Evolutionary conservation across 1,140 invertebrate genomes (phyloP), one percentile per base, ranked within the genome.

Genomic region (Lerema accius): DNA sequence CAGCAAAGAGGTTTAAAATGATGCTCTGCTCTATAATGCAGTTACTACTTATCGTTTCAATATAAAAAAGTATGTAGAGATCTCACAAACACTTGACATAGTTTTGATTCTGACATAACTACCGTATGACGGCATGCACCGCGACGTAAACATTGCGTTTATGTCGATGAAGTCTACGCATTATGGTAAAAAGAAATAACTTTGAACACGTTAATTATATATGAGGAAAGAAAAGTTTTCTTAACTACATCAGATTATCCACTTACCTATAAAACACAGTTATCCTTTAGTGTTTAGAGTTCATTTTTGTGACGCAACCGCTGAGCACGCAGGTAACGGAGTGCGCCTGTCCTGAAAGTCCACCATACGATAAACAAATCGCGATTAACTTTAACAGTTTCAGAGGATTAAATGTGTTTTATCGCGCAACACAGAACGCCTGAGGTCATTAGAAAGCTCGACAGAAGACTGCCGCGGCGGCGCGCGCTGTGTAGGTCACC

Each of bases 361-460:
- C 67, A 73, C 67, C 66, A 76, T 80, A 79, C 79, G 73, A 75
- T 64, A 76, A 75, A 81, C 69, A 75, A 76, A 81, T 78, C 69
- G 68, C 69, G 64, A 70, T 59, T 63, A 70, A 80, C 69, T 87
- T 80, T 75, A 76, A 69, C 65, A 69, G 58, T 78, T 78, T 68
- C 49, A 70, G 58, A 70, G 56, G 66, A 68, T 63, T 74, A 66
- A 71, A 73, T 79, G 63, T 69, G 72, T 72, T 71, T 76, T 73
- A 77, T 59, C 69, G 76, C 80, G 78, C 78, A 84, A 76, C 87
- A 77, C 67, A 73, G 78, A 84, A 85, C 83, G 87, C 87, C 76
- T 82, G 84, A 78, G 84, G 87, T 90, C 85, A 90, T 90, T 90
- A 90, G 86, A 87, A 87, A 84, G 84, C 83, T 82, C 84, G 69